These are phyloP conservation scores for Helleia helle DNA, from an alignment of 2,888 invertebrate species.

Conservation along the genomic window DNA sequence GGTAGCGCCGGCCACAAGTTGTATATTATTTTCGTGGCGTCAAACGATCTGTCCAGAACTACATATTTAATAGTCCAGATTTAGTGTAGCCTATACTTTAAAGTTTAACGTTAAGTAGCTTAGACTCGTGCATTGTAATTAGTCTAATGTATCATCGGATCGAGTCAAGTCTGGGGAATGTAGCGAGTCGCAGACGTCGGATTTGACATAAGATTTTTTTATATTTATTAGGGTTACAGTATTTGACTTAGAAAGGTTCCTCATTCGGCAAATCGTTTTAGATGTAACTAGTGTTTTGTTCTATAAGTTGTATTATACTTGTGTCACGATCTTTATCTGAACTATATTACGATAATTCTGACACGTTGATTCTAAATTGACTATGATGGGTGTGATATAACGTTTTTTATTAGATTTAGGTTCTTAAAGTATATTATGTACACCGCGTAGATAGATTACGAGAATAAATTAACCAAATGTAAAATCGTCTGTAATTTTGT, in stretches of 20 bases:
- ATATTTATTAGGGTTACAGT: constrained; percentile 42
- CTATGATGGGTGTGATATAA: constrained; percentile 21
- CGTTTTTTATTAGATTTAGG: constrained; percentile 17
- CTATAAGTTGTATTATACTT: constrained; percentile 9
- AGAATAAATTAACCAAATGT: constrained; percentile 12
- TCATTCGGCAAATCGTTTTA: constrained; percentile 15
- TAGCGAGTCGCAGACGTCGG: constrained; percentile 20
- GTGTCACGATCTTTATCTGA: constrained; percentile 21
- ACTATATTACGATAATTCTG: constrained; percentile 17
- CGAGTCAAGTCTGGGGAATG: constrained; percentile 17
- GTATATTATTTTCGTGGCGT: constrained; percentile 39
- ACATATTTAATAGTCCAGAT: constrained; percentile 29
- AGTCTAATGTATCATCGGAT: constrained; percentile 24
- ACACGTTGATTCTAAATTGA: constrained; percentile 19
- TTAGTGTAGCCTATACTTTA: constrained; percentile 21
- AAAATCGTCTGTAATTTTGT: constrained; percentile 13
- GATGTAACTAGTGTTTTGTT: constrained; percentile 9
- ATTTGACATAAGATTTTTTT: constrained; percentile 28
- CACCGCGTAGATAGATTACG: constrained; percentile 14
- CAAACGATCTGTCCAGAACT: constrained; percentile 62
- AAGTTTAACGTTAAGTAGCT: constrained; percentile 2
- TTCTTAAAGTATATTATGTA: constrained; percentile 10
- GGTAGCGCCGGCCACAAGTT: constrained; percentile 38
- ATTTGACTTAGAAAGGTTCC: constrained; percentile 55
- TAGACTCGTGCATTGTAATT: constrained; percentile 22